Conservation (phyloP, 2,113 vertebrate genomes). For the Hippotragus niger region DNA sequence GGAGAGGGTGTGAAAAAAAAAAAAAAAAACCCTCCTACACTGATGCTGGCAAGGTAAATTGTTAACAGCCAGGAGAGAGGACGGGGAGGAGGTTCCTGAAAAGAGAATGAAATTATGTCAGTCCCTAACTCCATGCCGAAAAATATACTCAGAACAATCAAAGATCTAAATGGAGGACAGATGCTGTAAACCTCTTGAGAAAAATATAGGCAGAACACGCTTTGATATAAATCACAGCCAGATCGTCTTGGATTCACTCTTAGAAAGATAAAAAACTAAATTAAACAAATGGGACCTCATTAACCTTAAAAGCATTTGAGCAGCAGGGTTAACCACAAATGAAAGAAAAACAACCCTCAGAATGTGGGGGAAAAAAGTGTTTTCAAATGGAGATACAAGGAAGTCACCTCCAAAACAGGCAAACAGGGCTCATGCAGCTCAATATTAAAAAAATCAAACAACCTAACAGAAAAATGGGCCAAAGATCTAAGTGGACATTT, state of each 20-base stretch:
- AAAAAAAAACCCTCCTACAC: neutral
- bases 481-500: neutral
- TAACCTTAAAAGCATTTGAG: neutral
- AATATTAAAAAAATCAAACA: neutral
- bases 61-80: neutral
- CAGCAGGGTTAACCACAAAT: neutral
- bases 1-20: neutral
- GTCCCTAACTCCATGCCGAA: neutral
- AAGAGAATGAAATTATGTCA: neutral
- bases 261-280: neutral
- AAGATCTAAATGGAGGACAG: neutral
- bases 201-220: neutral
- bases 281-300: neutral
- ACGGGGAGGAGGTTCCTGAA: neutral
- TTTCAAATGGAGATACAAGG: neutral
- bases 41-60: neutral
- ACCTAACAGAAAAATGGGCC: neutral
- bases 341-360: neutral
- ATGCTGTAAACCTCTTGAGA: neutral
- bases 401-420: neutral
- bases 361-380: rapidly evolving
- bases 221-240: neutral
- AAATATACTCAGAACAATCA: neutral
- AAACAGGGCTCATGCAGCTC: neutral
- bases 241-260: neutral